Evolutionary conservation across 2,888 invertebrate species (phyloP).

Genomic region (Calliopum simillimum): DNA sequence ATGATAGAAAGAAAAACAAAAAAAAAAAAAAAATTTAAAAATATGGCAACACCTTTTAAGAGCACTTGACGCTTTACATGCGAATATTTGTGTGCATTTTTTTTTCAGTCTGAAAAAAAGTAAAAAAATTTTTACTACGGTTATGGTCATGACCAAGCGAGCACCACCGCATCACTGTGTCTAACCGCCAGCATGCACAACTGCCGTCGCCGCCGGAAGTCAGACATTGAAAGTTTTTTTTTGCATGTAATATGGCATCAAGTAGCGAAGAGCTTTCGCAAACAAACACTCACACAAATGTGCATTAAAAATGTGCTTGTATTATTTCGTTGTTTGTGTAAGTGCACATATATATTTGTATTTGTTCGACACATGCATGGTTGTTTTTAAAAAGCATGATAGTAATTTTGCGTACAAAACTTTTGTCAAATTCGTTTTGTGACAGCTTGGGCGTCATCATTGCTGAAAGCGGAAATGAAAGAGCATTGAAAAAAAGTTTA

Average conservation of each 20-base stretch:
- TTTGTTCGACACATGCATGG: neutral
- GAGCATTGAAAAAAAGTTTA: neutral
- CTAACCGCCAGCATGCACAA: conserved; percentile 25
- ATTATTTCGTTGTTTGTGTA: too few relatives aligned
- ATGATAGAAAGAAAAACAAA: too few relatives aligned
- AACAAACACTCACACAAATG: too few relatives aligned
- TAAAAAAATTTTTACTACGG: too few relatives aligned
- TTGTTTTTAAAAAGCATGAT: conserved; percentile 23
- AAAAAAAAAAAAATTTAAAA: too few relatives aligned
- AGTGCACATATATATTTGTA: neutral
- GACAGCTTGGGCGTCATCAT: conserved; percentile 30
- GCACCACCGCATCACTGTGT: conserved; percentile 7
- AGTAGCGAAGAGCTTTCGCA: too few relatives aligned
- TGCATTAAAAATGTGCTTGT: too few relatives aligned
- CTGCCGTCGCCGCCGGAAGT: conserved; percentile 31
- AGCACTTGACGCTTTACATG: too few relatives aligned
- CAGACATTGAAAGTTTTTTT: conserved; percentile 32
- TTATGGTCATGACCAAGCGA: too few relatives aligned
- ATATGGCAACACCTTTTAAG: too few relatives aligned
- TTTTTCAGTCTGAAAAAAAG: too few relatives aligned
- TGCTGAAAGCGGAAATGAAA: conserved; percentile 15
- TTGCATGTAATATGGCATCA: neutral
- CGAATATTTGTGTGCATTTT: too few relatives aligned
- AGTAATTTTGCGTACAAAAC: conserved; percentile 32
- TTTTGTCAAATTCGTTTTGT: conserved; percentile 37